Evolutionary conservation across 1,140 invertebrate species (phyloP), one percentile per base, ranked within the genome.

Genomic region (Hormaphis cornu): DNA sequence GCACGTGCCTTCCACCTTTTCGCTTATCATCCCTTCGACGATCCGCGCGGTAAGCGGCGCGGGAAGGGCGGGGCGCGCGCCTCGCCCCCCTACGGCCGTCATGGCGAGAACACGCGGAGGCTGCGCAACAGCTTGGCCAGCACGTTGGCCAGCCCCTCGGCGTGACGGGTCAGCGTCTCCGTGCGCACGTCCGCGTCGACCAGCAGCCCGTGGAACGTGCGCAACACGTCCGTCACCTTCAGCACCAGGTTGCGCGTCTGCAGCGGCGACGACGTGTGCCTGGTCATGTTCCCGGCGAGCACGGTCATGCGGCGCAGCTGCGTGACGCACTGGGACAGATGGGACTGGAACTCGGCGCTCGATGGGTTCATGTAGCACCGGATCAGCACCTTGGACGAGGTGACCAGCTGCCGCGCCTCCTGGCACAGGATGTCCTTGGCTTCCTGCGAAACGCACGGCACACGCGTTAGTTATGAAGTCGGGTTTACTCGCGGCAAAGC

Each of bases 311-410:
- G 76, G 9, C 87, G 80, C 7, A 91, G 77, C 48, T 88, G 84
- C 1, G 83, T 82, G 42, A 90, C 78, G 74, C 89, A 90, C 69
- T 85, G 83, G 0, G 85, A 83, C 2, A 91, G 78, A 71, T 88
- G 86, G 26, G 84, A 80, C 5, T 83, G 79, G 28, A 83, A 78
- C 53, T 84, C 78, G 20, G 87, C 79, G 71, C 81, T 81, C 4
- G 81, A 81, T 18, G 78, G 75, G 61, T 69, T 71, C 53, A 61
- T 76, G 70, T 73, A 73, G 46, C 75, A 75, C 52, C 89, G 88
- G 14, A 94, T 90, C 71, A 95, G 81, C 42, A 87, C 80, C 73
- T 93, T 90, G 9, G 89, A 91, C 28, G 89, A 86, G 0, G 87
- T 89, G 40, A 93, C 90, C 74, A 93, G 83, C 10, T 88, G 85